A percentile compares a stretch with the other conserved stretches of the same genome.
phyloP scores from a whole-genome alignment of 1,140 invertebrate genomes.

The Eubasilissa regina region DNA sequence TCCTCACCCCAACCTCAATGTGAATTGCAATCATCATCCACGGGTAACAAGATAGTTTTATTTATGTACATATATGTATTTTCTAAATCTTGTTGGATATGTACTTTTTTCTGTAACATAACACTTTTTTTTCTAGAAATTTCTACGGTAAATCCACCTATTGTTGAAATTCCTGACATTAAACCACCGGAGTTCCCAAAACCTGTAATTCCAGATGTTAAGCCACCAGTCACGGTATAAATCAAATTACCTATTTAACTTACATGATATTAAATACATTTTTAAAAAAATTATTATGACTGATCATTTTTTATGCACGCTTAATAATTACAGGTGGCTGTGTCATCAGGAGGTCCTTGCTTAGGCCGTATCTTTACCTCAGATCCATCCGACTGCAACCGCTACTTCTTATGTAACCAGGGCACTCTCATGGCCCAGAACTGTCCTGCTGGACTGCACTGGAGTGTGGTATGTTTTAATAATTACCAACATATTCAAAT shows the following conservation, averaged over 20 bases:
- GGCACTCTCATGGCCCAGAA: conserved; percentile 77
- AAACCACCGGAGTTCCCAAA: no score
- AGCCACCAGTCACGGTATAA: background rate
- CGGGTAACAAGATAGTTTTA: conserved; percentile 17
- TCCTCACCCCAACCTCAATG: conserved; percentile 63
- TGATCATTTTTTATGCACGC: no score
- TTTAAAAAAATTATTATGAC: no score
- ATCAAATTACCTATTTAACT: background rate
- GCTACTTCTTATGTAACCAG: conserved; percentile 87
- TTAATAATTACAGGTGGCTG: conserved; percentile 9
- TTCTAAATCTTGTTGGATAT: no score
- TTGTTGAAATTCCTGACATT: no score
- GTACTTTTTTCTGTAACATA: no score
- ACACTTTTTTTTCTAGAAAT: no score
- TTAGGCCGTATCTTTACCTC: conserved; percentile 75
- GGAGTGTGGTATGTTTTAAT: conserved; percentile 75
- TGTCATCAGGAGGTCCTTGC: conserved; percentile 67
- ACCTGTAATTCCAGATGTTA: background rate
- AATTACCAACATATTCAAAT: background rate
- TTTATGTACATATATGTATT: no score
- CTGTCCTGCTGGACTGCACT: conserved; percentile 82
- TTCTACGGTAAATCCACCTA: no score
- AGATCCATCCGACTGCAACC: conserved; percentile 81
- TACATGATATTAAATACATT: no score
- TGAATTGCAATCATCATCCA: conserved; percentile 58